A percentile compares a stretch with the other conserved stretches of the same genome.
Conservation (phyloP, 2,797 vertebrate genomes). For the Sarcophilus harrisii region DNA sequence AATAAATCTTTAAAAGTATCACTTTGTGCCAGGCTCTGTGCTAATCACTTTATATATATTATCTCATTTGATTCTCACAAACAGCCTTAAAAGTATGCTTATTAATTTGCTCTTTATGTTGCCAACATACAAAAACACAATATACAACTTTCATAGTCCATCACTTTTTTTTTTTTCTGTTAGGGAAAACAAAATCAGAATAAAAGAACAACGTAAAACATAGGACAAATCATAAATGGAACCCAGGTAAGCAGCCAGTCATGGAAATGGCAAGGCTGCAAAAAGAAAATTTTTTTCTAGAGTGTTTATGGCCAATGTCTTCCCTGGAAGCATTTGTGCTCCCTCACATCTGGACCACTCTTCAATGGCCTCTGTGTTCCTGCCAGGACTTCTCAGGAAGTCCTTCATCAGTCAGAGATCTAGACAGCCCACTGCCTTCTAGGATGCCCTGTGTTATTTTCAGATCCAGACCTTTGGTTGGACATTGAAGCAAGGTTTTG, state of each 20-base stretch:
- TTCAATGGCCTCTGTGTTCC: background rate
- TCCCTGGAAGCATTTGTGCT: background rate
- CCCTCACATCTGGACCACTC: background rate
- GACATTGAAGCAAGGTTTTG: background rate
- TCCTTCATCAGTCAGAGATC: background rate
- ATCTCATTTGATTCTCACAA: background rate
- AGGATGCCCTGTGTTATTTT: background rate
- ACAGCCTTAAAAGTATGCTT: background rate
- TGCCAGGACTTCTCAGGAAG: background rate
- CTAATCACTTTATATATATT: background rate
- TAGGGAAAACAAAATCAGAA: background rate
- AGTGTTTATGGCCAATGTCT: background rate
- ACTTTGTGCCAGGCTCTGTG: background rate
- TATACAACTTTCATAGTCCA: background rate
- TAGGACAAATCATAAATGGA: background rate
- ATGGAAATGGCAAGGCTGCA: background rate
- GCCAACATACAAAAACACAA: background rate
- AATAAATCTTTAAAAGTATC: background rate
- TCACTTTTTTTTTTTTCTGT: background rate
- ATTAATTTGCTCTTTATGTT: background rate
- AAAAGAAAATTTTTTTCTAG: background rate
- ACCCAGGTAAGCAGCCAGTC: background rate
- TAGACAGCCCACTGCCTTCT: background rate
- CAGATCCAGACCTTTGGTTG: background rate
- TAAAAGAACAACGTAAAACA: background rate